Percentiles rank a stretch among this genome's conserved stretches.
phyloP scores from a whole-genome alignment of 2,888 invertebrate species.

The Coenonympha arcania region DNA sequence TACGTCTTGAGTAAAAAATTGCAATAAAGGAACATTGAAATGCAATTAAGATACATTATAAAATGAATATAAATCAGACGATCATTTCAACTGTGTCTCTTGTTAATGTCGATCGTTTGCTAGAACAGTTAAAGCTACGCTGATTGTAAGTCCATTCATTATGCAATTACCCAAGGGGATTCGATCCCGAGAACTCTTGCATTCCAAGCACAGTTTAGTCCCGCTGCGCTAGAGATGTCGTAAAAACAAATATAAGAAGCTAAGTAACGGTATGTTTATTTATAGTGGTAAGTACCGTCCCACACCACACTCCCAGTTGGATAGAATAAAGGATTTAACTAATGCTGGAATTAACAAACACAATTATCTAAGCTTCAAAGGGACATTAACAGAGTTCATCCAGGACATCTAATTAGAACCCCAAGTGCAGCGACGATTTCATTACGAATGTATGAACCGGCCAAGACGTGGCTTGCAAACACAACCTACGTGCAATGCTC shows the following conservation, averaged over 20 bases:
- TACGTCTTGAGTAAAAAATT: too few relatives aligned
- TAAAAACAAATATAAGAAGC: neutral
- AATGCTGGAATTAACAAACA: conserved; percentile 14
- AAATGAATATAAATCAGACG: too few relatives aligned
- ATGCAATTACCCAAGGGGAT: neutral
- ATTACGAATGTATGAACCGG: conserved; percentile 65
- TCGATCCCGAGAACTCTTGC: neutral
- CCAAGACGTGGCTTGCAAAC: conserved; percentile 58
- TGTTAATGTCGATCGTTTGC: neutral
- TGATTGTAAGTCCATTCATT: neutral
- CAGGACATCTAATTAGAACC: conserved; percentile 50
- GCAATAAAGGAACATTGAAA: too few relatives aligned
- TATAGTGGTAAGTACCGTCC: too few relatives aligned
- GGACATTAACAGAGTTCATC: conserved; percentile 21
- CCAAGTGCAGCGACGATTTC: conserved; percentile 49
- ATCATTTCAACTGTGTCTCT: neutral
- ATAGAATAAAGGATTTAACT: neutral
- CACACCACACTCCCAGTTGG: neutral
- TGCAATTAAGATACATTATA: too few relatives aligned
- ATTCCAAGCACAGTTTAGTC: neutral
- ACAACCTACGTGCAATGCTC: conserved; percentile 63
- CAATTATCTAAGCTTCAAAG: conserved; percentile 23
- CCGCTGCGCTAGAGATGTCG: neutral
- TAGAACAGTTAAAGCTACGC: neutral
- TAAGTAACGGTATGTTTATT: neutral